A percentile compares a stretch with the other conserved stretches of the same genome.
phyloP scores from a whole-genome alignment of 2,888 invertebrate genomes.

The Machimus atricapillus region DNA sequence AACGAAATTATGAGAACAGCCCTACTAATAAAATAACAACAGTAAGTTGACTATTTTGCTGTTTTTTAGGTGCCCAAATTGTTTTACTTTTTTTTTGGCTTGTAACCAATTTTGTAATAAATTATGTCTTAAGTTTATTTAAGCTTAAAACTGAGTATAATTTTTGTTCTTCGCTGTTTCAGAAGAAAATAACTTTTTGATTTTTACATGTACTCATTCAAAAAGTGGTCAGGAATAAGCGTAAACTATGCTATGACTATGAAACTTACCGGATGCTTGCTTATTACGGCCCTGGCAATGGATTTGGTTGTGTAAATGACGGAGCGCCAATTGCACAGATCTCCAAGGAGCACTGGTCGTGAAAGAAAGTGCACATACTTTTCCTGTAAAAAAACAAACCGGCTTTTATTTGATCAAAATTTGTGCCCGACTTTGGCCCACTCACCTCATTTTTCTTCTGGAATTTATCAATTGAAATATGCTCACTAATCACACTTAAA shows the following conservation, averaged over 20 bases:
- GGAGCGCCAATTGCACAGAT: neutral
- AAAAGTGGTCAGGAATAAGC: neutral
- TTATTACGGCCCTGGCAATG: neutral
- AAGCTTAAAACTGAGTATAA: no score
- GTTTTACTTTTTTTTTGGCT: no score
- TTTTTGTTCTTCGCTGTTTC: no score
- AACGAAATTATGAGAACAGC: no score
- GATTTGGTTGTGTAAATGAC: neutral
- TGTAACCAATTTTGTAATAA: no score
- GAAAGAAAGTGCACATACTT: neutral
- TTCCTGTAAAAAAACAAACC: neutral
- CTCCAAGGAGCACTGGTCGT: neutral
- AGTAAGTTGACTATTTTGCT: no score
- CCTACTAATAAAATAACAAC: no score
- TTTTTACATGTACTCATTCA: no score
- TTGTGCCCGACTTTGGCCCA: neutral
- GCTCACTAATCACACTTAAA: neutral
- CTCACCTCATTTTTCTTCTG: neutral
- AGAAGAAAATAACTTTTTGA: no score
- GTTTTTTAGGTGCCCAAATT: no score
- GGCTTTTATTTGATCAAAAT: neutral
- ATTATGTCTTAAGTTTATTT: no score
- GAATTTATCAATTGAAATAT: neutral
- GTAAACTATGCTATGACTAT: neutral
- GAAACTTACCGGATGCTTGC: neutral